Base-by-base conservation (phyloP, 2,888 invertebrate genomes). In the Fragum whitleyi region DNA sequence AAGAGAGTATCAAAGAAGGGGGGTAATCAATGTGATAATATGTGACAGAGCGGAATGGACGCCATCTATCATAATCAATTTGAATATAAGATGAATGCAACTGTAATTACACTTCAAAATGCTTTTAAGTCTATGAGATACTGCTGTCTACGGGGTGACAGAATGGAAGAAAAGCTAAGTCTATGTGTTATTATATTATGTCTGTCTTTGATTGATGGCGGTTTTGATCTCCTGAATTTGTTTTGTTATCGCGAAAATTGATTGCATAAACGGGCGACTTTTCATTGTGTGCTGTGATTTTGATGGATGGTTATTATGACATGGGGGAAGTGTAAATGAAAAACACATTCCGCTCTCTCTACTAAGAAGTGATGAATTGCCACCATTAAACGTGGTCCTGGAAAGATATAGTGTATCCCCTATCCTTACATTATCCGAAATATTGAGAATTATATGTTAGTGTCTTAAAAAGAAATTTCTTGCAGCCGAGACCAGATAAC, bases 111-210 rank as follows among this genome's bases (percentile, higher is more conserved):
- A 70, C 77, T 77, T 83, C 77, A 83, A 74, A 79, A 79, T 77
- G 74, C 76, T 79, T 83, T 77, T 79, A 77, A 83, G 71, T 77
- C 59, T 65, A 65, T 79, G 82, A 82, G 78, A 75, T 61, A 65
- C 47, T 32, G 55, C 59, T 70, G 82, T 81, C 82, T 79, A 67
- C 26, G 21, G 61, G 65, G 53, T 79, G 76, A 77, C 79, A 70
- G 3, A 39, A 51, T 47, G 73, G 59, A 67, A 68, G 70, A 71
- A 65, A 53, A 70, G 77, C 78, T 73, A 62, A 68, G 74, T 81
- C 76, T 81, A 81, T 68, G 76, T 81, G 78, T 78, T 79, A 79
- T 79, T 77, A 80, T 83, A 79, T 81, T 74, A 76, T 77, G 84
- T 81, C 81, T 73, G 65, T 72, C 53, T 74, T 77, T 84, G 84